These are phyloP conservation scores for Brachionus asplanchnoidis DNA, from an alignment of 1,140 invertebrate genomes.

Conservation along the genomic window DNA sequence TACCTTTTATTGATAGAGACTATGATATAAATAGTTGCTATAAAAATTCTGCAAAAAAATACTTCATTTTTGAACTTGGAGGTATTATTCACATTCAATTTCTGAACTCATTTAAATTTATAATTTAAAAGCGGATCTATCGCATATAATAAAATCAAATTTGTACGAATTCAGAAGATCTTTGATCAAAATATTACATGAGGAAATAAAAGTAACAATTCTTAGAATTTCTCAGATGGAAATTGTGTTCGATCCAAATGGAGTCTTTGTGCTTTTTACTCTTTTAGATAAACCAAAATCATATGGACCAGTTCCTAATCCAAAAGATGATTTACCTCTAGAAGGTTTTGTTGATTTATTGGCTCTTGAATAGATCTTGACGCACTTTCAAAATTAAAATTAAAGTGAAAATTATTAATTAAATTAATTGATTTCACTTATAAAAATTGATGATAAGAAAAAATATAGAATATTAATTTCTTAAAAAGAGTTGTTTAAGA, in stretches of 20 bases:
- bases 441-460: no score
- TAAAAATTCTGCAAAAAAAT: not conserved
- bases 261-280: slow-evolving; percentile 24
- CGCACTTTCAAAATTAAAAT: no score
- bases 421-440: no score
- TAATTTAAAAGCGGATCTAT: not conserved
- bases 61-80: slow-evolving; percentile 5
- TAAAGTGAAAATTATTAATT: no score
- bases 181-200: not conserved
- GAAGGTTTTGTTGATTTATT: not conserved
- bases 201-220: not conserved
- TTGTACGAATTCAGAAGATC: slow-evolving; percentile 11
- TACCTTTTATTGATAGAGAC: not conserved
- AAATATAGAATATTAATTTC: no score
- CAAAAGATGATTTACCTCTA: not conserved
- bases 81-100: not conserved
- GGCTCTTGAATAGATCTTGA: no score
- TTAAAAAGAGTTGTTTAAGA: no score
- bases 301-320: not conserved
- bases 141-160: slow-evolving; percentile 14
- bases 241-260: not conserved
- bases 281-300: not conserved
- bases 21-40: not conserved
- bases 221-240: slow-evolving; percentile 7
- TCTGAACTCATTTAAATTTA: not conserved